Percentiles rank a stretch among this genome's conserved stretches.
Evolutionary conservation across 2,113 vertebrate genomes (phyloP).

Genomic region (Gobio gobio): DNA sequence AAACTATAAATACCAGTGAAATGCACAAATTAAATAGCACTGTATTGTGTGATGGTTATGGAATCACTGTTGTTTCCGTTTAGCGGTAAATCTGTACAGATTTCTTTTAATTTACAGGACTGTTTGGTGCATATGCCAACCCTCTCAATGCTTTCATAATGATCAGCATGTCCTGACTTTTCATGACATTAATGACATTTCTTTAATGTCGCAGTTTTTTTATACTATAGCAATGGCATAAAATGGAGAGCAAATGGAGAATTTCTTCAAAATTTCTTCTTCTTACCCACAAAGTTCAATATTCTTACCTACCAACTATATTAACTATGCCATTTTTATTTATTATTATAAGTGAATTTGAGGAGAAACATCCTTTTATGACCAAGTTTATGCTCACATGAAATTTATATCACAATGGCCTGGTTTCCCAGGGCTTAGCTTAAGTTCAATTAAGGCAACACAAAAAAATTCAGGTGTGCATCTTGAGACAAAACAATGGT

Average conservation of each 20-base stretch:
- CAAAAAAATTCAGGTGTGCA: too few relatives aligned
- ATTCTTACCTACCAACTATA: neutral
- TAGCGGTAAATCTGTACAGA: neutral
- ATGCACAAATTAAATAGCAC: neutral
- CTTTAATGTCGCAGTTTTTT: neutral
- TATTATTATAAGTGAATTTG: neutral
- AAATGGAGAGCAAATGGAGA: neutral
- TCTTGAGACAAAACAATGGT: too few relatives aligned
- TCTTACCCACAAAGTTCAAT: too few relatives aligned
- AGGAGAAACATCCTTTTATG: neutral
- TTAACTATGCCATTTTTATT: neutral
- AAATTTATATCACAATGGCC: neutral
- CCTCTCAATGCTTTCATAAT: neutral
- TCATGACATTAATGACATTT: neutral
- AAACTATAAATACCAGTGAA: neutral
- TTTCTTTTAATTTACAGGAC: neutral
- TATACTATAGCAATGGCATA: neutral
- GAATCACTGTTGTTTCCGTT: neutral
- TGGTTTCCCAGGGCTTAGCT: neutral
- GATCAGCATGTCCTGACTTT: neutral
- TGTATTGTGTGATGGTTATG: neutral
- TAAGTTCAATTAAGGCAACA: too few relatives aligned
- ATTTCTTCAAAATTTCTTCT: neutral
- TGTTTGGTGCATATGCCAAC: neutral
- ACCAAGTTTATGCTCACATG: neutral